These are phyloP conservation scores for Idris sp. DNA, from an alignment of 1,140 invertebrate species.

Conservation along the genomic window DNA sequence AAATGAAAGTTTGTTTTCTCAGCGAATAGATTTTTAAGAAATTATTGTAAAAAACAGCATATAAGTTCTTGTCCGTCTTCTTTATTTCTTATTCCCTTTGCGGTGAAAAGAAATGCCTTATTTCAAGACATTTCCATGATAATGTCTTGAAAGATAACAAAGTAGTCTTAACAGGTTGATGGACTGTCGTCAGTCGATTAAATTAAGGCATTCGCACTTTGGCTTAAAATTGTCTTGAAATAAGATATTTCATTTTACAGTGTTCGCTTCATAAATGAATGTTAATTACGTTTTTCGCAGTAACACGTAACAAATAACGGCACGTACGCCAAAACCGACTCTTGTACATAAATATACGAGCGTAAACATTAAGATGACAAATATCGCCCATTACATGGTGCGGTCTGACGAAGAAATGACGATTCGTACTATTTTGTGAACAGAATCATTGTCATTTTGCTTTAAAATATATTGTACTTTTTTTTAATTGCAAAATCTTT, in stretches of 20 bases:
- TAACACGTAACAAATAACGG: conserved; percentile 48
- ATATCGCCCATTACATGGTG: conserved; percentile 51
- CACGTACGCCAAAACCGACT: conserved; percentile 52
- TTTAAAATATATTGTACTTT: neutral
- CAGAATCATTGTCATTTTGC: conserved; percentile 14
- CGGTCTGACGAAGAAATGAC: conserved; percentile 59
- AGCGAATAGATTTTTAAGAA: too few relatives aligned
- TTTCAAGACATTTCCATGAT: too few relatives aligned
- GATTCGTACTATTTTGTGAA: conserved; percentile 52
- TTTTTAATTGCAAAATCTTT: neutral
- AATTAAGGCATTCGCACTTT: too few relatives aligned
- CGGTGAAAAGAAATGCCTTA: too few relatives aligned
- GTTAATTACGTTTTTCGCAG: conserved; percentile 51
- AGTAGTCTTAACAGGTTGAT: too few relatives aligned
- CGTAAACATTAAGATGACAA: conserved; percentile 62
- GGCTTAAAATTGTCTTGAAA: too few relatives aligned
- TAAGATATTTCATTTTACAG: too few relatives aligned
- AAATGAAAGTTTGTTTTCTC: too few relatives aligned
- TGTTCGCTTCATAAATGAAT: conserved; percentile 38
- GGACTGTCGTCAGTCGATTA: too few relatives aligned
- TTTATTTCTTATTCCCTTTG: conserved; percentile 46
- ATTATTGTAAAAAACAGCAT: too few relatives aligned
- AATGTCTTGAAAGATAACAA: too few relatives aligned
- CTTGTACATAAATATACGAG: conserved; percentile 61
- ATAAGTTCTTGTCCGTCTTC: conserved; percentile 49